These are phyloP conservation scores for Porites lobata DNA, from an alignment of 92 coral and sea anemone species.

Conservation along the genomic window DNA sequence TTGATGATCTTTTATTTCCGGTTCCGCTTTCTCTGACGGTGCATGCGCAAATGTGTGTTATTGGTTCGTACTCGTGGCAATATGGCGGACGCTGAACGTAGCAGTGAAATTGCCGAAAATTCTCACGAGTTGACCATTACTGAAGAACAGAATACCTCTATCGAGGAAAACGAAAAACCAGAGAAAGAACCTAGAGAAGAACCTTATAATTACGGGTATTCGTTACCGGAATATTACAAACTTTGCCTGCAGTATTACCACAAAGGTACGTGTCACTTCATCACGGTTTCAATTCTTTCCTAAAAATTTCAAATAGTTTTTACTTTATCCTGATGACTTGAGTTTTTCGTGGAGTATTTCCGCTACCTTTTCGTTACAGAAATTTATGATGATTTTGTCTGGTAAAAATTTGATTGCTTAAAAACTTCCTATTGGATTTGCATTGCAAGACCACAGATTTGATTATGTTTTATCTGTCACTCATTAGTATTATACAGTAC, in stretches of 20 bases:
- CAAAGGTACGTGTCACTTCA: slow-evolving; percentile 72
- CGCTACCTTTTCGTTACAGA: not conserved
- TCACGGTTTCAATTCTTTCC: slow-evolving; percentile 10
- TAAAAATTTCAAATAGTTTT: not conserved
- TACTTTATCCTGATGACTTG: not conserved
- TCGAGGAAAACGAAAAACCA: slow-evolving; percentile 31
- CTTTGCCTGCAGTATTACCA: slow-evolving; percentile 92
- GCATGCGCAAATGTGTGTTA: slow-evolving; percentile 59
- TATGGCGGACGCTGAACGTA: slow-evolving; percentile 89
- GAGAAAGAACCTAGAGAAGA: slow-evolving; percentile 55
- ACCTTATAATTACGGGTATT: slow-evolving; percentile 89
- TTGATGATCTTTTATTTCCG: slow-evolving; percentile 11
- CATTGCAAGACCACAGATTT: no score
- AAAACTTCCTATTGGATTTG: no score
- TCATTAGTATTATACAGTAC: no score
- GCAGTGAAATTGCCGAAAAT: slow-evolving; percentile 56
- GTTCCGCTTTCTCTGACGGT: slow-evolving; percentile 2
- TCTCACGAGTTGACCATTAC: slow-evolving; percentile 94
- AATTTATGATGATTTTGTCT: no score
- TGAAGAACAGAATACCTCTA: slow-evolving; percentile 77
- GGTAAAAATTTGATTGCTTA: no score
- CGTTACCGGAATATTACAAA: slow-evolving; percentile 91
- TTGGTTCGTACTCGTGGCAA: slow-evolving; percentile 90
- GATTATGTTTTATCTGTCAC: no score
- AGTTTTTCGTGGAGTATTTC: not conserved